phyloP scores from a whole-genome alignment of 2,797 vertebrate genomes.

The Amblyraja radiata region DNA sequence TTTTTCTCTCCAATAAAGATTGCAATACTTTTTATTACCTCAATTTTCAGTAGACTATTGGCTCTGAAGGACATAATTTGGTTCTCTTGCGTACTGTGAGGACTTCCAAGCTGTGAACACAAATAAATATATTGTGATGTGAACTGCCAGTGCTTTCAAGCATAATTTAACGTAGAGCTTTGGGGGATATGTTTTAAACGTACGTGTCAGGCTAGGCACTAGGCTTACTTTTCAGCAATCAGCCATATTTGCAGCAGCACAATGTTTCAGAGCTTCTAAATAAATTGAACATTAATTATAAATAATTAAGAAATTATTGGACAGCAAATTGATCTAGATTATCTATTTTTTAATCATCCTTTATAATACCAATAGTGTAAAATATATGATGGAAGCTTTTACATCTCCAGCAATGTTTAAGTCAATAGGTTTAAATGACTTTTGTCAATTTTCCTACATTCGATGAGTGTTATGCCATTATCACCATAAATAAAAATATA shows the following conservation, averaged over 20 bases:
- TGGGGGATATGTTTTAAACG: neutral
- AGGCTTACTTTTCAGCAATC: neutral
- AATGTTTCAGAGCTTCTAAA: neutral
- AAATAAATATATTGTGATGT: neutral
- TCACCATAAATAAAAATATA: neutral
- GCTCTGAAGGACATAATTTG: slow-evolving; percentile 40
- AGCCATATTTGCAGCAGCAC: neutral
- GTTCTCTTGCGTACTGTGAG: neutral
- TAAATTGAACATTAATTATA: neutral
- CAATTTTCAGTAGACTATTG: slow-evolving; percentile 46
- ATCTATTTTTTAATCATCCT: neutral
- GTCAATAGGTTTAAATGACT: neutral
- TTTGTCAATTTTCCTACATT: neutral
- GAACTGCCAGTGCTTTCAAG: neutral
- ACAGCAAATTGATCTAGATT: neutral
- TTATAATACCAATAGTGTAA: neutral
- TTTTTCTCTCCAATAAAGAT: neutral
- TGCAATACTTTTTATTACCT: slow-evolving; percentile 43
- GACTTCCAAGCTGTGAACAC: slow-evolving; percentile 22
- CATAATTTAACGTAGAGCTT: neutral
- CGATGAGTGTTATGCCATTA: neutral
- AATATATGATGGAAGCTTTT: neutral
- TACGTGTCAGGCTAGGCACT: neutral
- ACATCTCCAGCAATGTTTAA: neutral
- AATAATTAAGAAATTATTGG: neutral